Percentiles rank a stretch among this genome's conserved stretches.
Conservation (phyloP, 2,113 vertebrate species). For the Campylorhamphus procurvoides region DNA sequence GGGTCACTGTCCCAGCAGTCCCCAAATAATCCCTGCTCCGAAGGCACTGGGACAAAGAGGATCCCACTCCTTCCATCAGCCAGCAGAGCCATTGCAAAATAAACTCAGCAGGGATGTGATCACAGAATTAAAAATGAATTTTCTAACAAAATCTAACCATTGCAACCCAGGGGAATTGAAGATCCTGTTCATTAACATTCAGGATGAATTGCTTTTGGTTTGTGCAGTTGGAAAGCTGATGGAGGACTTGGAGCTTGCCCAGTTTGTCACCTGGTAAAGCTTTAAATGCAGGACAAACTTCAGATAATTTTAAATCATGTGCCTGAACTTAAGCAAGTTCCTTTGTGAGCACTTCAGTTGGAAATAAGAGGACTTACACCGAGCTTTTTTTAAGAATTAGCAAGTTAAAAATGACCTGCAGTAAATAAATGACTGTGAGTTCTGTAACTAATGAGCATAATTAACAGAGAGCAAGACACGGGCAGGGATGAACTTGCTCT, state of each 20-base stretch:
- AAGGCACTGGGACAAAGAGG: not conserved
- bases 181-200: not conserved
- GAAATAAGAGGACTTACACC: not conserved
- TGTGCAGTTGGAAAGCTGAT: not conserved
- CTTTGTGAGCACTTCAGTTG: not conserved
- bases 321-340: not conserved
- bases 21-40: not conserved
- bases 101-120: not conserved
- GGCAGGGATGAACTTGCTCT: fast-evolving
- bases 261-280: not conserved
- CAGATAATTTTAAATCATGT: not conserved
- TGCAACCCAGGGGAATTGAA: not conserved
- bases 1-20: not conserved
- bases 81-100: not conserved
- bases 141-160: fast-evolving
- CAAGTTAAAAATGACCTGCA: not conserved
- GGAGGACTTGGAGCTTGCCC: not conserved
- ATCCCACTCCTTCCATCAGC: not conserved
- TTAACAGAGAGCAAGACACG: too few relatives aligned
- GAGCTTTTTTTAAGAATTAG: not conserved
- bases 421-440: not conserved
- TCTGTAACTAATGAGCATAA: fast-evolving
- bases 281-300: not conserved
- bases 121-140: not conserved
- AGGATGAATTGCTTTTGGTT: not conserved